phyloP scores from a whole-genome alignment of 2,113 vertebrate genomes.

The Otis tarda region DNA sequence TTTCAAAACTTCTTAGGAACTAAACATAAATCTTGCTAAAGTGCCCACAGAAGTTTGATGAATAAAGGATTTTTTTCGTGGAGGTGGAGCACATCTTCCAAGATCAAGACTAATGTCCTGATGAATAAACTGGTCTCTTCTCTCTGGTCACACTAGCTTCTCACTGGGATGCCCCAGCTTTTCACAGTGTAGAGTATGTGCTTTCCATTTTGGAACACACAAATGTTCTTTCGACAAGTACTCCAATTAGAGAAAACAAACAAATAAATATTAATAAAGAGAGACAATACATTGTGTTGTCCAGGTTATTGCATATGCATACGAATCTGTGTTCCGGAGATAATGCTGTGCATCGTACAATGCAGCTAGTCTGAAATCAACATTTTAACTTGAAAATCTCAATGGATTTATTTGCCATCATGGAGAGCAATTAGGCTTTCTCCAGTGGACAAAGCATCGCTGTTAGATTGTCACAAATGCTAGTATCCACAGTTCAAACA shows the following conservation, averaged over 20 bases:
- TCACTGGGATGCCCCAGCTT: not conserved
- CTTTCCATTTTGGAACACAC: not conserved
- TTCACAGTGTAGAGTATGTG: not conserved
- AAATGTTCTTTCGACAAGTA: not conserved
- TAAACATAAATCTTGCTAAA: not conserved
- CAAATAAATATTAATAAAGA: not conserved
- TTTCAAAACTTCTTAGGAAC: not conserved
- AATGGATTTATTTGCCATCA: constrained; percentile 52
- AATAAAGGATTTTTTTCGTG: not conserved
- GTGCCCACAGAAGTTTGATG: not conserved
- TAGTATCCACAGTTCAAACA: constrained; percentile 18
- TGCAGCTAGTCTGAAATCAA: constrained; percentile 12
- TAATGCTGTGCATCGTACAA: not conserved
- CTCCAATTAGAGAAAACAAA: not conserved
- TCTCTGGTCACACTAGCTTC: not conserved
- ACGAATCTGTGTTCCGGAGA: not conserved
- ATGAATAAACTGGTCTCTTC: not conserved
- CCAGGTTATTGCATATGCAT: not conserved
- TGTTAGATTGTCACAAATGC: not conserved
- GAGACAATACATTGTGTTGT: not conserved
- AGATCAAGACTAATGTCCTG: not conserved
- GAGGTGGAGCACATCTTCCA: not conserved
- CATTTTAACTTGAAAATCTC: constrained; percentile 59
- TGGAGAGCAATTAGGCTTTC: constrained; percentile 65
- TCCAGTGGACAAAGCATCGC: constrained; percentile 26